These are phyloP conservation scores for Mobula birostris DNA, from an alignment of 2,113 vertebrate genomes.

Conservation along the genomic window DNA sequence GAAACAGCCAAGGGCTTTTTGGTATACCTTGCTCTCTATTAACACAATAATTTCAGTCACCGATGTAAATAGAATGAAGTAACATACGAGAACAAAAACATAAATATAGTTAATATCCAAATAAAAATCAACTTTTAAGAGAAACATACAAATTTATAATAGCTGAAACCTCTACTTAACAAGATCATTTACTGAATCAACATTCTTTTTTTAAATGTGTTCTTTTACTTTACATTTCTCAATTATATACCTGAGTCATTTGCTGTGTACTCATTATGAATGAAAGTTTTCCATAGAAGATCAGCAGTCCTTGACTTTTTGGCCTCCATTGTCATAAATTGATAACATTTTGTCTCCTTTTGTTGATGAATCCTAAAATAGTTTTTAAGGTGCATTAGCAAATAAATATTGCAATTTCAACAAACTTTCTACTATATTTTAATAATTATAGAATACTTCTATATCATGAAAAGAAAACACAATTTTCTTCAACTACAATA, in stretches of 20 bases:
- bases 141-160: not conserved
- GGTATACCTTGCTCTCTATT: not conserved
- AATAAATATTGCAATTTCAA: not conserved
- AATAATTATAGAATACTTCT: not conserved
- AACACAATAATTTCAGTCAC: not conserved
- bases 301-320: not conserved
- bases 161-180: not conserved
- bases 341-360: conserved; percentile 19
- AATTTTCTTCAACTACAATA: not conserved
- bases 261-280: not conserved
- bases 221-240: not conserved
- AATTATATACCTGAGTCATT: not conserved
- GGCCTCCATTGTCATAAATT: not conserved
- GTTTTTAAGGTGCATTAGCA: not conserved
- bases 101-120: too few relatives aligned
- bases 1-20: not conserved
- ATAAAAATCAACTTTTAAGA: not conserved
- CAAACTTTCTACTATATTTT: not conserved
- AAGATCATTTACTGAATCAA: not conserved
- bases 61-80: not conserved
- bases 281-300: not conserved
- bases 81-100: not conserved
- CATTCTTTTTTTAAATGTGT: not conserved
- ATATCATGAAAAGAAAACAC: not conserved
- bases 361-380: not conserved